Evolutionary conservation across 2,888 invertebrate species (phyloP).

Genomic region (Cartodere bifasciata): DNA sequence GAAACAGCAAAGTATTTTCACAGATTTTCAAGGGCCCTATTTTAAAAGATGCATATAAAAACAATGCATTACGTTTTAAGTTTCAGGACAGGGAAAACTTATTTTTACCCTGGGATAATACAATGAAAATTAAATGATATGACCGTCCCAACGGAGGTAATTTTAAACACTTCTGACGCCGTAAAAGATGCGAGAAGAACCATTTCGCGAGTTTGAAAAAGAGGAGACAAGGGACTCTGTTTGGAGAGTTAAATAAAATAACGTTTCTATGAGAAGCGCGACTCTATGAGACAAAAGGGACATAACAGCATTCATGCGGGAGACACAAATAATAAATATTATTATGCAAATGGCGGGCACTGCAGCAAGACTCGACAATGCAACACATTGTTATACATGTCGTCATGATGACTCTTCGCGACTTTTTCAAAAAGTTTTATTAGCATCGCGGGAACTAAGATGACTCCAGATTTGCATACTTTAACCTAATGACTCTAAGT

Average conservation of each 20-base stretch:
- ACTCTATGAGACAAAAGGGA: constrained; percentile 32
- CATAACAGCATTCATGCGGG: constrained; percentile 30
- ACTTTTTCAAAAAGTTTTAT: constrained; percentile 37
- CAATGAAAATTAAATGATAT: constrained; percentile 37
- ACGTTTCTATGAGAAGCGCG: constrained; percentile 31
- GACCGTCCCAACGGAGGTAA: constrained; percentile 32
- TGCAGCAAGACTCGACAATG: constrained; percentile 30
- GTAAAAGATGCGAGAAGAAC: constrained; percentile 34
- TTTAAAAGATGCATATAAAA: too few species aligned
- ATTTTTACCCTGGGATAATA: constrained; percentile 24
- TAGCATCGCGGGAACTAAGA: constrained; percentile 25
- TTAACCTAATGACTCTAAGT: too few species aligned
- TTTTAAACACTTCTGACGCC: constrained; percentile 37
- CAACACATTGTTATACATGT: constrained; percentile 35
- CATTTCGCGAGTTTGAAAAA: constrained; percentile 33
- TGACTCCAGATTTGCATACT: constrained; percentile 17
- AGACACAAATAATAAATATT: constrained; percentile 39
- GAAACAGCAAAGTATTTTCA: too few species aligned
- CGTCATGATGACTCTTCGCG: constrained; percentile 33
- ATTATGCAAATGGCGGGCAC: constrained; percentile 32
- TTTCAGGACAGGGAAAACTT: constrained; percentile 23
- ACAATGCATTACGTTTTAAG: constrained; percentile 31
- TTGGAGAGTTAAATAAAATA: constrained; percentile 34
- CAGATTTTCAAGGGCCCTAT: too few species aligned
- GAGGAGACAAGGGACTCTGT: constrained; percentile 32